Conservation (phyloP, 2,888 invertebrate species). For the Patella pellucida region DNA sequence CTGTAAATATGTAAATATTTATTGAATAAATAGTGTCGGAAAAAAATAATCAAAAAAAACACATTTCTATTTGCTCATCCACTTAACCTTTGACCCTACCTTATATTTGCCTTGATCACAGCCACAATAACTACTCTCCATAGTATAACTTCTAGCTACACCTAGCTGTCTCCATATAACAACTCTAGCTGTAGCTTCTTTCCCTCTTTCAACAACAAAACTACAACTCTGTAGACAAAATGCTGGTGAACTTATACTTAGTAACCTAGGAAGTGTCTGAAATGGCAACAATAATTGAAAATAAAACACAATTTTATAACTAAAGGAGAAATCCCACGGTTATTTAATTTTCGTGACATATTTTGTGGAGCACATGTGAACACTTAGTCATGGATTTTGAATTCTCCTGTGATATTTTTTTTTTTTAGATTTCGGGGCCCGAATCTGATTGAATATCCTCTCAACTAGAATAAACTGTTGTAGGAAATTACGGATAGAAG, state of each 20-base stretch:
- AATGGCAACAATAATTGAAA: conserved; percentile 17
- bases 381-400: neutral
- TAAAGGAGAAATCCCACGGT: neutral
- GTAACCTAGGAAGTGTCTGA: conserved; percentile 80
- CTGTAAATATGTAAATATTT: no score
- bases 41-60: no score
- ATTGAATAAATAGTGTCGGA: no score
- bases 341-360: neutral
- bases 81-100: conserved; percentile 68
- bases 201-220: conserved; percentile 82
- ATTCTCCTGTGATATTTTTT: no score
- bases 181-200: conserved; percentile 87
- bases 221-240: conserved; percentile 83
- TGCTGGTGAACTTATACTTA: conserved; percentile 80
- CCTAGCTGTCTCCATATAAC: conserved; percentile 88
- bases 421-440: no score
- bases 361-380: neutral
- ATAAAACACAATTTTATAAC: conserved; percentile 29
- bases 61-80: no score
- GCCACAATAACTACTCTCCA: conserved; percentile 90
- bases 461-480: no score
- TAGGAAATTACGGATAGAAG: no score
- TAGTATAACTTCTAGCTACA: conserved; percentile 83
- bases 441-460: no score
- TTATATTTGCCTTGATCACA: conserved; percentile 83